A percentile compares a stretch with the other conserved stretches of the same genome.
These are phyloP conservation scores for Abrostola triplasia DNA, from an alignment of 2,888 invertebrate genomes.

Conservation along the genomic window DNA sequence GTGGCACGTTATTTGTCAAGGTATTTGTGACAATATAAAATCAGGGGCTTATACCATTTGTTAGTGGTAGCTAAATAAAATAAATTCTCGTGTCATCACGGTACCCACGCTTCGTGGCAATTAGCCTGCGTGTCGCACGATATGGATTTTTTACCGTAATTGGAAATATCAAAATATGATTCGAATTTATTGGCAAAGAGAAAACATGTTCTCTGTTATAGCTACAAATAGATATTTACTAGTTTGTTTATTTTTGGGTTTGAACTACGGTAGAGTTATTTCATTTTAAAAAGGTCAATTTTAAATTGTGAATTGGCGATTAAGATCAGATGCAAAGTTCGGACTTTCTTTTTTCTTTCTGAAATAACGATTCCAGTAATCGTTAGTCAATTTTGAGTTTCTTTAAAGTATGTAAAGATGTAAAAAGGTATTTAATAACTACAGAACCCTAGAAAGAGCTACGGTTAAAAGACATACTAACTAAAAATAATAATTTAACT, in stretches of 20 bases:
- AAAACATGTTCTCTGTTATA: slow-evolving; percentile 21
- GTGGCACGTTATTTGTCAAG: too few relatives aligned
- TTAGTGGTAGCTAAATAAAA: slow-evolving; percentile 42
- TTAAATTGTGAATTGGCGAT: slow-evolving; percentile 15
- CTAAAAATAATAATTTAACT: too few relatives aligned
- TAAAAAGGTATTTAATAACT: too few relatives aligned
- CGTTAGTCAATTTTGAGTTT: too few relatives aligned
- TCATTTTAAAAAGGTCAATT: slow-evolving; percentile 24
- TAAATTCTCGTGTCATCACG: slow-evolving; percentile 36
- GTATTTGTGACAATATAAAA: slow-evolving; percentile 10
- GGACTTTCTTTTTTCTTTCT: too few relatives aligned
- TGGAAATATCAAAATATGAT: slow-evolving; percentile 51
- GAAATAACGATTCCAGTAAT: too few relatives aligned
- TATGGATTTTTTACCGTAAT: slow-evolving; percentile 48
- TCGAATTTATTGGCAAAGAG: slow-evolving; percentile 40
- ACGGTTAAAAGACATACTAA: too few relatives aligned
- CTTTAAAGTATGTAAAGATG: too few relatives aligned
- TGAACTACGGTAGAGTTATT: slow-evolving; percentile 32
- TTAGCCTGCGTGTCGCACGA: slow-evolving; percentile 63
- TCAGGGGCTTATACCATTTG: slow-evolving; percentile 22
- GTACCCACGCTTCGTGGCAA: slow-evolving; percentile 51
- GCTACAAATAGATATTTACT: too few relatives aligned
- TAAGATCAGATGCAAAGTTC: neutral
- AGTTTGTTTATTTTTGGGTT: slow-evolving; percentile 29
- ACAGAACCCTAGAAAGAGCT: too few relatives aligned